Evolutionary conservation across 2,888 invertebrate species (phyloP).

Genomic region (Pyrochroa serraticornis): DNA sequence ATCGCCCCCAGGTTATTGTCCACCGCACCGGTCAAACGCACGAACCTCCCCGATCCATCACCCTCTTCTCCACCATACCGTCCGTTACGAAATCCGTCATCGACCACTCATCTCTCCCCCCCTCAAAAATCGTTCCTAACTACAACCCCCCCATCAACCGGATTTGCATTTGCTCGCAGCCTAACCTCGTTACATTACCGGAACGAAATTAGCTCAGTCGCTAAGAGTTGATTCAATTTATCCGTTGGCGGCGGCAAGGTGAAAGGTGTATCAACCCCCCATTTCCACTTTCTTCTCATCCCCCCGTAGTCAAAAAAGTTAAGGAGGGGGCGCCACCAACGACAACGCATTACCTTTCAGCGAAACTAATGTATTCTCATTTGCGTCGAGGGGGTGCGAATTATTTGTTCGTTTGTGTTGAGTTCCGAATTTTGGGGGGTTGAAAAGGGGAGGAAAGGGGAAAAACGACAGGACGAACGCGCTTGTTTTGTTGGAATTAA

Average conservation of each 20-base stretch:
- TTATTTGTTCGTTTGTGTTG: slow-evolving; percentile 16
- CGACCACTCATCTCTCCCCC: too few relatives aligned
- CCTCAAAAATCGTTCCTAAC: too few relatives aligned
- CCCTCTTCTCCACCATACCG: too few relatives aligned
- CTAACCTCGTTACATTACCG: background rate
- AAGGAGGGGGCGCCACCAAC: background rate
- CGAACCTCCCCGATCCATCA: slow-evolving; percentile 1
- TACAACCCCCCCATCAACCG: too few relatives aligned
- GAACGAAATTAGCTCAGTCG: slow-evolving; percentile 4
- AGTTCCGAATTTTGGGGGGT: slow-evolving; percentile 4
- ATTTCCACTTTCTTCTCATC: too few relatives aligned
- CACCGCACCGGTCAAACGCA: slow-evolving; percentile 14
- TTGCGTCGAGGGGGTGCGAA: slow-evolving; percentile 7
- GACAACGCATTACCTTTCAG: slow-evolving; percentile 13
- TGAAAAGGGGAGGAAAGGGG: too few relatives aligned
- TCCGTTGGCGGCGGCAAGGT: slow-evolving; percentile 5
- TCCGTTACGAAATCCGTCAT: too few relatives aligned
- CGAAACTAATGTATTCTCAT: slow-evolving; percentile 20
- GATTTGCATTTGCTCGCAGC: too few relatives aligned
- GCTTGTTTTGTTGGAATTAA: too few relatives aligned
- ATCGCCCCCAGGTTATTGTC: slow-evolving; percentile 23
- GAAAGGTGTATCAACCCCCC: slow-evolving; percentile 3
- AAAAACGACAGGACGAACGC: too few relatives aligned
- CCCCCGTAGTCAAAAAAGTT: background rate
- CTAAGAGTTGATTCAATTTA: slow-evolving; percentile 15